These are phyloP conservation scores for Agriopis leucophaearia DNA, from an alignment of 2,888 invertebrate species.

Conservation along the genomic window DNA sequence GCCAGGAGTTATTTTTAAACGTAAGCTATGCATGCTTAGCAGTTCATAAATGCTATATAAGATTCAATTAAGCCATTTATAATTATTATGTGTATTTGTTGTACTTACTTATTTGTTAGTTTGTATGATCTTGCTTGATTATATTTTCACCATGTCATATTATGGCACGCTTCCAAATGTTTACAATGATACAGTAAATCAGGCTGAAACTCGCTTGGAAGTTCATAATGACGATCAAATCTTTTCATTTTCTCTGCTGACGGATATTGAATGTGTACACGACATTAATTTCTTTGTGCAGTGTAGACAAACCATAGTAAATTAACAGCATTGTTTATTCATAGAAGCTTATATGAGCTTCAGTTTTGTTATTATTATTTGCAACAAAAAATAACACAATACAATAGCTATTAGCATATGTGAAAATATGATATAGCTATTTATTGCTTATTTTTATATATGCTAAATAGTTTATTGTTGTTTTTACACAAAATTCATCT, in stretches of 20 bases:
- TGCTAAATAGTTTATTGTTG: neutral
- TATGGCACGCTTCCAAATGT: conserved; percentile 86
- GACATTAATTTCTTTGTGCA: neutral
- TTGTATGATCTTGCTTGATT: conserved; percentile 65
- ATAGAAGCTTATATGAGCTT: neutral
- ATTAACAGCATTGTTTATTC: neutral
- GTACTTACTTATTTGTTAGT: conserved; percentile 84
- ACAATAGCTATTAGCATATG: neutral
- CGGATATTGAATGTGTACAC: neutral
- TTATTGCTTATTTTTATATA: neutral
- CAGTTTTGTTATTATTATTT: neutral
- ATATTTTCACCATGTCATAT: conserved; percentile 72
- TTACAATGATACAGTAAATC: conserved; percentile 73
- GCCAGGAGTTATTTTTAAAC: conserved; percentile 69
- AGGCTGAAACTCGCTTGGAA: conserved; percentile 64
- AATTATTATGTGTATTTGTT: conserved; percentile 78
- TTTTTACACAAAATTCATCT: neutral
- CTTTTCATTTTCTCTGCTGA: neutral
- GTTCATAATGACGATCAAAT: conserved; percentile 66
- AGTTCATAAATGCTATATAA: conserved; percentile 84
- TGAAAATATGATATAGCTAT: no score
- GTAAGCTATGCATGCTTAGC: conserved; percentile 85
- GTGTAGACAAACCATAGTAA: neutral
- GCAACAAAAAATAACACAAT: neutral
- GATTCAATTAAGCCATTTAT: conserved; percentile 65